Conservation (phyloP, 2,113 vertebrate genomes). For the Chrysochloris asiatica region DNA sequence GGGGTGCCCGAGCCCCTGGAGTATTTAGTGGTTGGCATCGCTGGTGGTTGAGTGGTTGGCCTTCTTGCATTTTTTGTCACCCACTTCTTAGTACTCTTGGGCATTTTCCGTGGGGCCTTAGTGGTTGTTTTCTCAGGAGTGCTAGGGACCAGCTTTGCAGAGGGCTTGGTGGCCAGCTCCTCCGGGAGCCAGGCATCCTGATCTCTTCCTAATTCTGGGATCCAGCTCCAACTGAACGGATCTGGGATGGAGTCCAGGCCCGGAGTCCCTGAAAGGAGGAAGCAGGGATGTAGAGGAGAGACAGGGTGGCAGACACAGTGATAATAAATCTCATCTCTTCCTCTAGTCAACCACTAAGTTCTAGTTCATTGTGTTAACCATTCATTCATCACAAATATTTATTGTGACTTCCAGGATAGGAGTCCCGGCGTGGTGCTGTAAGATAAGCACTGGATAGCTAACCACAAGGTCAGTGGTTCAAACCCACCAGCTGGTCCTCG, state of each 20-base stretch:
- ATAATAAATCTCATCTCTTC: neutral
- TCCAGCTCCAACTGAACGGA: conserved; percentile 78
- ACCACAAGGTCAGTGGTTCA: too few species aligned
- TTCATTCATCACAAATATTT: too few species aligned
- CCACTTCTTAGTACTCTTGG: conserved; percentile 75
- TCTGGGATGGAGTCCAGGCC: conserved; percentile 71
- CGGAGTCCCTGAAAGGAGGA: conserved; percentile 19
- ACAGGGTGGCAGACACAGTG: neutral
- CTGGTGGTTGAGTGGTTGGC: neutral
- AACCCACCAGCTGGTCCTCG: too few species aligned
- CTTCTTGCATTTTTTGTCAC: conserved; percentile 47
- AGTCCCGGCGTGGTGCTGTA: too few species aligned
- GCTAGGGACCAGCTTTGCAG: neutral
- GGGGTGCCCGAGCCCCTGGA: neutral
- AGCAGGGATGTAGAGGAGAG: neutral
- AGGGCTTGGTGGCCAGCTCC: conserved; percentile 53
- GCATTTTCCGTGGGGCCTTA: conserved; percentile 46
- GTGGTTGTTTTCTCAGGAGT: neutral
- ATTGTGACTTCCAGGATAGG: too few species aligned
- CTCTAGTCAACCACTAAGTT: neutral
- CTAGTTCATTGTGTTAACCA: neutral
- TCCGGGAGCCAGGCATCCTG: conserved; percentile 2
- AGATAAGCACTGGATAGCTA: too few species aligned
- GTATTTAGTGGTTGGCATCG: neutral
- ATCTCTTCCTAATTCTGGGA: conserved; percentile 55